phyloP scores from a whole-genome alignment of 2,113 vertebrate species.

The Muntiacus reevesi region DNA sequence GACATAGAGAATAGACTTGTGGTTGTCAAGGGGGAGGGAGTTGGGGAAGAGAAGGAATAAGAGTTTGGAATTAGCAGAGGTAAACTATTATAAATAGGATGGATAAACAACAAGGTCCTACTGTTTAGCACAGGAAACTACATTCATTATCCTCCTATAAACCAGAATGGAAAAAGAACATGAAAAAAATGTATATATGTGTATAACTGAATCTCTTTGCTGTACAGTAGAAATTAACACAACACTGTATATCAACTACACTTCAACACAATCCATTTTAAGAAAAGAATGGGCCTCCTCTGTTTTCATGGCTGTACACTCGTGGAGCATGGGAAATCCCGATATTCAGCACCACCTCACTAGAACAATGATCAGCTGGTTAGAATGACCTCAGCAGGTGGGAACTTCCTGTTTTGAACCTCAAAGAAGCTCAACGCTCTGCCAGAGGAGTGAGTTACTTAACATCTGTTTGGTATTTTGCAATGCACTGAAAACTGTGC shows the following conservation, averaged over 20 bases:
- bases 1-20: not conserved
- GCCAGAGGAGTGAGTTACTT: not conserved
- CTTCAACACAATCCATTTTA: not conserved
- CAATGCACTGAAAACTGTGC: not conserved
- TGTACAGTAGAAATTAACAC: not conserved
- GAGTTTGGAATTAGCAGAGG: not conserved
- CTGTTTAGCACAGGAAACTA: not conserved
- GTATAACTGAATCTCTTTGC: not conserved
- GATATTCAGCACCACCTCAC: not conserved
- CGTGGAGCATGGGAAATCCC: not conserved
- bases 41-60: not conserved
- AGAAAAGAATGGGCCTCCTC: not conserved
- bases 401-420: not conserved
- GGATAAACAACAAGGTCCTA: not conserved
- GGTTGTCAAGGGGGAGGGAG: not conserved
- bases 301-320: not conserved
- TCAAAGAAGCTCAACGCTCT: not conserved
- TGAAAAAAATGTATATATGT: not conserved
- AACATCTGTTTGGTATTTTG: not conserved
- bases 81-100: not conserved
- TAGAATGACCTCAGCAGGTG: not conserved
- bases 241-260: not conserved
- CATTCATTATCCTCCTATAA: not conserved
- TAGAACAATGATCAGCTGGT: not conserved
- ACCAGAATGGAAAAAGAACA: not conserved